These are phyloP conservation scores for Schmidtea mediterranea DNA, from an alignment of 1,140 invertebrate species.

Conservation along the genomic window DNA sequence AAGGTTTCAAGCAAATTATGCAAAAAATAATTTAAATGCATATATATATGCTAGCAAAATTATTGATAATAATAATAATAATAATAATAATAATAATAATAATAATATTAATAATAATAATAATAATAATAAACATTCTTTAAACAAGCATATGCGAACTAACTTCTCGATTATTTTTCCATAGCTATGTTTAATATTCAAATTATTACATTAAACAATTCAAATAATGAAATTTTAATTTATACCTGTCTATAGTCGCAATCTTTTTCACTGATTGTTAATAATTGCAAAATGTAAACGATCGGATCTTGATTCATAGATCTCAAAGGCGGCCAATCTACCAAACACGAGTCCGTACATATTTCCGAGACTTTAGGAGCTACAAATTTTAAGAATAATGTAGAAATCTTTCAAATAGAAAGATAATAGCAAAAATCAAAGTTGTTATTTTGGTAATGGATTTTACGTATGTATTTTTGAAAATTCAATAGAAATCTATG, in stretches of 20 bases:
- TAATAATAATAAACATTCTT: neutral
- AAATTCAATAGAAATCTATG: too few relatives aligned
- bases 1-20: too few relatives aligned
- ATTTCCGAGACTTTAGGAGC: constrained; percentile 30
- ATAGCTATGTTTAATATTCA: neutral
- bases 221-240: neutral
- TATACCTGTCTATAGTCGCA: constrained; percentile 34
- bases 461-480: too few relatives aligned
- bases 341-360: constrained; percentile 21
- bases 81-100: too few relatives aligned
- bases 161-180: constrained; percentile 7
- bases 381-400: too few relatives aligned
- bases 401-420: too few relatives aligned
- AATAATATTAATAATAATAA: neutral
- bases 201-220: neutral
- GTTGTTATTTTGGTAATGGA: too few relatives aligned
- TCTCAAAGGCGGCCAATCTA: constrained; percentile 33
- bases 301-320: constrained; percentile 34
- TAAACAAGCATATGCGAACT: neutral
- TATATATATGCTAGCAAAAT: too few relatives aligned
- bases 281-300: constrained; percentile 38
- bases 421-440: too few relatives aligned
- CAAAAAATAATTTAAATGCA: too few relatives aligned
- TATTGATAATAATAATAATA: too few relatives aligned
- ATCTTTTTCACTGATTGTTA: constrained; percentile 31